Percentiles rank a stretch among this genome's conserved stretches.
Evolutionary conservation across 2,888 invertebrate genomes (phyloP).

Genomic region (Drosophila acutilabella): DNA sequence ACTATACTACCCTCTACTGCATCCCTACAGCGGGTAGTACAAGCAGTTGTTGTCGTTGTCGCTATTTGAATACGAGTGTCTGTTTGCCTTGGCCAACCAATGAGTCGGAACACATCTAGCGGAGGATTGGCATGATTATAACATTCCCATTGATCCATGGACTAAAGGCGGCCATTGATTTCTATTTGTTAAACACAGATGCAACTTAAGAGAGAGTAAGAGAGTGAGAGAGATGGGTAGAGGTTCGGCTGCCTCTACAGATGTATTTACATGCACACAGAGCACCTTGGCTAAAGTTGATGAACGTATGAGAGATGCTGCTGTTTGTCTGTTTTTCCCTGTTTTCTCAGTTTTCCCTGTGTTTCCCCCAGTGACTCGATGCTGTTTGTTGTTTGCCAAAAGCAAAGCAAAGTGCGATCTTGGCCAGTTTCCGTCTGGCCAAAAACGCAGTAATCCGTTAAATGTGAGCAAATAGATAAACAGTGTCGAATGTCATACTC

Average conservation of each 20-base stretch:
- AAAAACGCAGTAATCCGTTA: slow-evolving; percentile 84
- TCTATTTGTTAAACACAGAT: slow-evolving; percentile 71
- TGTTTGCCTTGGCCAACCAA: slow-evolving; percentile 72
- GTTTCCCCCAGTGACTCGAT: slow-evolving; percentile 3
- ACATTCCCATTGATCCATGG: slow-evolving; percentile 58
- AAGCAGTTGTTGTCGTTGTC: slow-evolving; percentile 39
- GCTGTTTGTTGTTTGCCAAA: slow-evolving; percentile 39
- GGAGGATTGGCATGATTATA: slow-evolving; percentile 63
- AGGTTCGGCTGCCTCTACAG: slow-evolving; percentile 14
- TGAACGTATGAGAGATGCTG: slow-evolving; percentile 40
- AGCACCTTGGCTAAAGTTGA: slow-evolving; percentile 10
- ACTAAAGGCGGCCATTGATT: slow-evolving; percentile 72
- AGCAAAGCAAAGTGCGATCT: slow-evolving; percentile 51
- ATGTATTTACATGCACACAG: slow-evolving; percentile 17
- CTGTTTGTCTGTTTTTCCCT: slow-evolving; percentile 36
- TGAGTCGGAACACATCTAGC: slow-evolving; percentile 67
- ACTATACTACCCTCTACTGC: not conserved
- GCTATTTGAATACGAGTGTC: slow-evolving; percentile 67
- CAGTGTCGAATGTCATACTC: slow-evolving; percentile 77
- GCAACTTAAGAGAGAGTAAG: slow-evolving; percentile 27
- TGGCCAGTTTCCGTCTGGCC: slow-evolving; percentile 48
- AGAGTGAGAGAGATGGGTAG: slow-evolving; percentile 11
- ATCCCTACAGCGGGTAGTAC: not conserved
- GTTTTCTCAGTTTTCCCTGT: slow-evolving; percentile 22
- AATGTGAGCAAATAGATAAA: slow-evolving; percentile 82